Evolutionary conservation across 2,888 invertebrate genomes (phyloP), one percentile per base, ranked within the genome.

Genomic region (Drosophila sordidula): DNA sequence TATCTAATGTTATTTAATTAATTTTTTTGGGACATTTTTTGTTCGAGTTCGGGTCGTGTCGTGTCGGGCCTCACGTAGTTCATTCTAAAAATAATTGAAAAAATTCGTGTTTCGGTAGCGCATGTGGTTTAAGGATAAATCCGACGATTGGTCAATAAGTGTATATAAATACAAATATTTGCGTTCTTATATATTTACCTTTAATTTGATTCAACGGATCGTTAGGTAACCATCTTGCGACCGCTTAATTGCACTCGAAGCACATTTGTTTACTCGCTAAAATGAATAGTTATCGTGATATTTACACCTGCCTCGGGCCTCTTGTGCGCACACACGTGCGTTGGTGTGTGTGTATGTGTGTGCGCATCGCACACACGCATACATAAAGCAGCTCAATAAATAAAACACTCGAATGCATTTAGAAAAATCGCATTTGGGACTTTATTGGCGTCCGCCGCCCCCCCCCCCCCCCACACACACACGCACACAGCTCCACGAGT

Each of bases 341-440:
- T 11, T 14, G 18, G n/a, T n/a, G 16, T 44, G 22, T 25, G 11
- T 51, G 36, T 51, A 18, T 18, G 8, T 39, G 36, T 38, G 29
- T 39, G 14, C 12, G 49, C 25, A 9, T 14, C 3, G 12, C 6
- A 52, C 45, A 41, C 16, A n/a, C 38, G 56, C 25, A 46, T 22
- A 52, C 45, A 18, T 18, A 45, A 34, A 55, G 34, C 63, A 51
- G 61, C 51, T 69, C 70, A 75, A 87, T 85, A 86, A 85, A 87
- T 85, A 87, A 87, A 79, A 73, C 80, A 70, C 76, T 76, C 67
- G 63, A 87, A 81, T 87, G 76, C 88, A 76, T 87, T 82, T 82
- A 76, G 73, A 78, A 80, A 84, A 84, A 87, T 87, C 84, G 87
- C 84, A 74, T 69, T 86, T 74, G 70, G 58, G 65, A 66, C 84